phyloP scores from a whole-genome alignment of 2,797 vertebrate genomes.

The Phrynocephalus guinanensis region DNA sequence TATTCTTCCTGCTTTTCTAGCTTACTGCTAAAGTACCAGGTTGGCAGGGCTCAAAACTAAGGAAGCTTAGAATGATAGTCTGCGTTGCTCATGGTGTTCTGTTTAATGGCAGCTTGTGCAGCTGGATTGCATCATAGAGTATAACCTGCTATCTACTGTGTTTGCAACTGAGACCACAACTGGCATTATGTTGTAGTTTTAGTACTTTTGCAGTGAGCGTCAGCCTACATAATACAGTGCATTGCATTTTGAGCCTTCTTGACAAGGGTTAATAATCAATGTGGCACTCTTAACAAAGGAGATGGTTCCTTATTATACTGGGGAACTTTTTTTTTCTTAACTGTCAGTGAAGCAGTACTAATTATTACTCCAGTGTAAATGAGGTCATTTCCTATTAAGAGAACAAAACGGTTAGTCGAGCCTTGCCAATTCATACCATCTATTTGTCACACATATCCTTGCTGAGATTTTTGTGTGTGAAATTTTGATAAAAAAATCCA shows the following conservation, averaged over 20 bases:
- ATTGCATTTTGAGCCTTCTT: slow-evolving; percentile 68
- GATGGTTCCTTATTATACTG: slow-evolving; percentile 91
- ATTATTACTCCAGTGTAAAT: slow-evolving; percentile 90
- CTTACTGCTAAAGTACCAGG: not conserved
- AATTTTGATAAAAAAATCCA: slow-evolving; percentile 84
- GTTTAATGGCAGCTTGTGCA: not conserved
- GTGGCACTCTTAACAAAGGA: slow-evolving; percentile 83
- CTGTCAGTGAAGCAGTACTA: slow-evolving; percentile 89
- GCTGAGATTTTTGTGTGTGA: slow-evolving; percentile 79
- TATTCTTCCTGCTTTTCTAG: not conserved
- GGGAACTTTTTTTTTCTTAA: slow-evolving; percentile 88
- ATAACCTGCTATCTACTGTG: not conserved
- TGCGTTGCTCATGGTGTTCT: not conserved
- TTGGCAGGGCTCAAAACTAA: not conserved
- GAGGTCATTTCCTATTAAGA: slow-evolving; percentile 89
- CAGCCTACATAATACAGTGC: slow-evolving; percentile 38
- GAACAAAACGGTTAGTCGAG: slow-evolving; percentile 86
- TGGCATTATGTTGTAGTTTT: slow-evolving; percentile 22
- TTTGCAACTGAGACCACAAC: not conserved
- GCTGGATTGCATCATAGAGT: not conserved
- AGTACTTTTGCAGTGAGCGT: slow-evolving; percentile 18
- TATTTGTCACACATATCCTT: slow-evolving; percentile 87
- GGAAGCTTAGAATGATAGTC: too few relatives aligned
- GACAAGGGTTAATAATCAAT: slow-evolving; percentile 84
- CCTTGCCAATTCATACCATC: slow-evolving; percentile 88